phyloP scores from a whole-genome alignment of 2,113 vertebrate species.

The Stomatorhinus ivindoensis region DNA sequence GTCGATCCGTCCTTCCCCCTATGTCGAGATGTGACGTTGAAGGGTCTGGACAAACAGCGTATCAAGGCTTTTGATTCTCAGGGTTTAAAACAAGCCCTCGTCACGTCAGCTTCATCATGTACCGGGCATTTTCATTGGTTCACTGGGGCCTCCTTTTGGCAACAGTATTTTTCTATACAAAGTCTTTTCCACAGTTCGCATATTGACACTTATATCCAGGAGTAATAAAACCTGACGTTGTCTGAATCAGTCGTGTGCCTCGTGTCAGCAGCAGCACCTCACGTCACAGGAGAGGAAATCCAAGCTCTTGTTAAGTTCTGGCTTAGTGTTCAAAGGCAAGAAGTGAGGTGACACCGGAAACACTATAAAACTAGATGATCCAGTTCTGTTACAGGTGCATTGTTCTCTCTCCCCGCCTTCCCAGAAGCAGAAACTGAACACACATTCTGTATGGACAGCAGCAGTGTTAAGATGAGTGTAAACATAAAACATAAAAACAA shows the following conservation, averaged over 20 bases:
- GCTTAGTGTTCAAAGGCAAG: slow-evolving; percentile 10
- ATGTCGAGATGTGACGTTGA: background rate
- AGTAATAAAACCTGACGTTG: background rate
- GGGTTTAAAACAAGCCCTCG: background rate
- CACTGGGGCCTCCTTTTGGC: background rate
- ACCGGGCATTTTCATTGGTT: background rate
- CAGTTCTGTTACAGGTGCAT: background rate
- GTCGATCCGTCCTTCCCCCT: background rate
- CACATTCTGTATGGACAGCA: background rate
- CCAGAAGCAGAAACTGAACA: background rate
- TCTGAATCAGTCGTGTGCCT: background rate
- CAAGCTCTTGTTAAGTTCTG: background rate
- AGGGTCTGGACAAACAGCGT: background rate
- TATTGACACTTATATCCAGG: background rate
- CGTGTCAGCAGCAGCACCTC: background rate
- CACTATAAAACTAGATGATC: background rate
- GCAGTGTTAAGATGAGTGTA: background rate
- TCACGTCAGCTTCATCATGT: slow-evolving; percentile 4
- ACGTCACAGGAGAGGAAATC: background rate
- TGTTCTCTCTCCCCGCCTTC: background rate
- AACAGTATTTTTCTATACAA: background rate
- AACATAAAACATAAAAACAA: background rate
- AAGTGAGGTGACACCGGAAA: background rate
- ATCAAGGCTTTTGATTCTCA: background rate
- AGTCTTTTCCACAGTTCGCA: background rate